Evolutionary conservation across 2,888 invertebrate genomes (phyloP).

Genomic region (Eubasilissa splendida): DNA sequence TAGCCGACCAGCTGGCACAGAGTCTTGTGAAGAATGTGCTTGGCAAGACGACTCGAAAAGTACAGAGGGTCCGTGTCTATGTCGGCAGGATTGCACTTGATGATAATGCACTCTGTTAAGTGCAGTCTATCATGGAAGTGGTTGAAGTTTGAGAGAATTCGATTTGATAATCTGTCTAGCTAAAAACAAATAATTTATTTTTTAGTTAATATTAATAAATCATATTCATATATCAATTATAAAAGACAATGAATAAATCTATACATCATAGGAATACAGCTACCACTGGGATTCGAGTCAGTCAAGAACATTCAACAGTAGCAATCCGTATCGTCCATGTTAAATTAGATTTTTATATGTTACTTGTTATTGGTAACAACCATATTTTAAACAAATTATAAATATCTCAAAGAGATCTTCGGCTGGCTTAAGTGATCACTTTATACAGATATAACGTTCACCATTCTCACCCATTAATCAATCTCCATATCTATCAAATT

Average conservation of each 20-base stretch:
- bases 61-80: constrained; percentile 37
- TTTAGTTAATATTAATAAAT: neutral
- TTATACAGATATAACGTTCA: too few species aligned
- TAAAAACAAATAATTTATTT: constrained; percentile 20
- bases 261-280: neutral
- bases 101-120: constrained; percentile 36
- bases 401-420: too few species aligned
- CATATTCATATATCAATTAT: too few species aligned
- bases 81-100: constrained; percentile 46
- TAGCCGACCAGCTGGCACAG: constrained; percentile 40
- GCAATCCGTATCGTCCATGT: too few species aligned
- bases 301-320: too few species aligned
- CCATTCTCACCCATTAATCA: too few species aligned
- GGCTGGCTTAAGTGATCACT: too few species aligned
- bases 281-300: too few species aligned
- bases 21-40: constrained; percentile 36
- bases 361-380: too few species aligned
- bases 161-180: constrained; percentile 36
- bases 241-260: neutral
- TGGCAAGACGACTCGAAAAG: constrained; percentile 36
- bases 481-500: too few species aligned
- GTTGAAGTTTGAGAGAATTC: constrained; percentile 34
- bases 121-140: constrained; percentile 48
- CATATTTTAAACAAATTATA: too few species aligned
- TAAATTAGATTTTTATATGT: too few species aligned